Conservation (phyloP, 2,797 vertebrate genomes). For the Sciurus carolinensis region DNA sequence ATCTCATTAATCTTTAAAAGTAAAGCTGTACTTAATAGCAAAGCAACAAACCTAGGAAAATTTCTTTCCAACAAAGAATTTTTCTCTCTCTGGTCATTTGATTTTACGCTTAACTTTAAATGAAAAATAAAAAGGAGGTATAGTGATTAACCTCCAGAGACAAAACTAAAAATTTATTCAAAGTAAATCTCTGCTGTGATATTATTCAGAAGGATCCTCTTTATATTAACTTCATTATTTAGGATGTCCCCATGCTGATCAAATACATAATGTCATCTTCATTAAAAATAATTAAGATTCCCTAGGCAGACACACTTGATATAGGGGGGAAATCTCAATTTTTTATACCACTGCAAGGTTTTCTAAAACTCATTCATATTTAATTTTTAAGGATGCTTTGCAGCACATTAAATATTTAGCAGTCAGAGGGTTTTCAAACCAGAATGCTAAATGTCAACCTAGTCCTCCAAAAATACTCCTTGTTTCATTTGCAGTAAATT, state of each 20-base stretch:
- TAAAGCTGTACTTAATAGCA: constrained; percentile 43
- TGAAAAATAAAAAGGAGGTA: constrained; percentile 42
- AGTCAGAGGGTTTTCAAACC: constrained; percentile 83
- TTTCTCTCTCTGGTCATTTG: constrained; percentile 44
- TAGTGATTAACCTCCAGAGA: constrained; percentile 77
- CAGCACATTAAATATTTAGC: constrained; percentile 86
- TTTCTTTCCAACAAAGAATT: constrained; percentile 55
- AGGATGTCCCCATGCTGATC: constrained; percentile 72
- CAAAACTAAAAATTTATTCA: constrained; percentile 76
- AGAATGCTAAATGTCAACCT: constrained; percentile 84
- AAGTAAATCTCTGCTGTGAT: constrained; percentile 76
- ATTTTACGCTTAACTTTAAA: constrained; percentile 58
- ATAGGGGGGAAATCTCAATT: constrained; percentile 67
- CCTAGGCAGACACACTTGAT: constrained; percentile 77
- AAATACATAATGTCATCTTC: constrained; percentile 76
- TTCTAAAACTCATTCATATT: constrained; percentile 86
- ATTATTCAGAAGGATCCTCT: constrained; percentile 71
- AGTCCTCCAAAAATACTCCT: constrained; percentile 82
- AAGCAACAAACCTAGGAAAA: constrained; percentile 72
- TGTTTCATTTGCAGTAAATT: constrained; percentile 77
- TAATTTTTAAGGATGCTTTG: constrained; percentile 87
- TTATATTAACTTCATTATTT: constrained; percentile 68
- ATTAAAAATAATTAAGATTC: constrained; percentile 87
- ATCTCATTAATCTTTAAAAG: constrained; percentile 6
- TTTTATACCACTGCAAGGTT: constrained; percentile 77